A percentile compares a stretch with the other conserved stretches of the same genome.
Evolutionary conservation across 2,113 vertebrate genomes (phyloP).

Genomic region (Perca fluviatilis): DNA sequence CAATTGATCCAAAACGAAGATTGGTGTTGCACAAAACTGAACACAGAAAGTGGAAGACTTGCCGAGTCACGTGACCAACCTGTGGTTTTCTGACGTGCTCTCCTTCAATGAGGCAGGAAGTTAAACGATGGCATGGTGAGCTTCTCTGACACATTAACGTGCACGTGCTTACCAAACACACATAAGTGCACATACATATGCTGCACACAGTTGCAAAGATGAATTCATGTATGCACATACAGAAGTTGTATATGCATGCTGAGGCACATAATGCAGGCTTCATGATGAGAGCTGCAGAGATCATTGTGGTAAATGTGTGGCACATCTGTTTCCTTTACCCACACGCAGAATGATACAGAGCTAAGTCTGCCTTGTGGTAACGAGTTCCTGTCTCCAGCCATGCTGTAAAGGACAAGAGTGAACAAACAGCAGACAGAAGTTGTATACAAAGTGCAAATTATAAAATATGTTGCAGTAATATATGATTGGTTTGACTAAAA

Average conservation of each 20-base stretch:
- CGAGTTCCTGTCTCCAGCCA: neutral
- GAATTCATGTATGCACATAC: neutral
- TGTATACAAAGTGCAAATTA: neutral
- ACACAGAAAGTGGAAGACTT: conserved; percentile 23
- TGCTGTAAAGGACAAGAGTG: neutral
- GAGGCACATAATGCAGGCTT: neutral
- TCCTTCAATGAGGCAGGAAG: conserved; percentile 57
- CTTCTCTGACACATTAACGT: neutral
- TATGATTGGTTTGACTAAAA: neutral
- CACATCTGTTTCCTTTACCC: conserved; percentile 45
- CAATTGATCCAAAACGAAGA: neutral
- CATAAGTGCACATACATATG: neutral
- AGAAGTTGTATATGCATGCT: neutral
- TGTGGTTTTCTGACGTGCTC: conserved; percentile 64
- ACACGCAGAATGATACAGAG: neutral
- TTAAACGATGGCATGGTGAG: neutral
- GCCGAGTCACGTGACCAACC: conserved; percentile 58
- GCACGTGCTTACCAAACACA: neutral
- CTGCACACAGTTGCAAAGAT: neutral
- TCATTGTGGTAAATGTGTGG: conserved; percentile 35
- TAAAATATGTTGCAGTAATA: neutral
- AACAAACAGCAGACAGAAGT: neutral
- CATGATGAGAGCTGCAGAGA: neutral
- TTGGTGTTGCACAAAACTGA: neutral
- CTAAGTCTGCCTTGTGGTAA: neutral